Evolutionary conservation across 1,140 invertebrate species (phyloP).

Genomic region (Hylyphantes graminicola): DNA sequence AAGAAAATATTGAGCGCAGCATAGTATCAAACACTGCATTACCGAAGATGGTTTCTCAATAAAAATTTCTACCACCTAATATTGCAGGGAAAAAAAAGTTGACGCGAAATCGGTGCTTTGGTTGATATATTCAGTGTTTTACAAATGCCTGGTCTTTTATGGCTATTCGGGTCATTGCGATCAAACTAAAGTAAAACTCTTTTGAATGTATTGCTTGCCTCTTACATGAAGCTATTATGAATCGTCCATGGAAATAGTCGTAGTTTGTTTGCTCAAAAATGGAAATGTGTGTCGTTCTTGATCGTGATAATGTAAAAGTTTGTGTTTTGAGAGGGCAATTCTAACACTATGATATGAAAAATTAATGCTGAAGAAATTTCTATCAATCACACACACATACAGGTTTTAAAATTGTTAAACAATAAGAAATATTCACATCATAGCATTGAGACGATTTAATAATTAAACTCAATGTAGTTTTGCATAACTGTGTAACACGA

Average conservation of each 20-base stretch:
- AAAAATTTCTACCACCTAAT: too few relatives aligned
- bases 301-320: conserved; percentile 11
- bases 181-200: conserved; percentile 23
- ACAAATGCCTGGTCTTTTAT: conserved; percentile 10
- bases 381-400: too few relatives aligned
- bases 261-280: conserved; percentile 13
- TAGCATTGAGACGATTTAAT: too few relatives aligned
- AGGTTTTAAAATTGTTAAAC: too few relatives aligned
- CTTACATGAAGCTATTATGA: conserved; percentile 9
- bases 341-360: neutral
- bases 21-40: too few relatives aligned
- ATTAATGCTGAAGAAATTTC: too few relatives aligned
- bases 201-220: neutral
- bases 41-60: too few relatives aligned
- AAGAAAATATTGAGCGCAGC: too few relatives aligned
- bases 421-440: too few relatives aligned
- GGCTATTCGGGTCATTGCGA: conserved; percentile 23
- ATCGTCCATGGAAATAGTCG: neutral
- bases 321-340: neutral
- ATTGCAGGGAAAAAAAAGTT: neutral
- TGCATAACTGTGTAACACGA: too few relatives aligned
- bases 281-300: conserved; percentile 6
- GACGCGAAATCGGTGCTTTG: conserved; percentile 29
- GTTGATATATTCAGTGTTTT: conserved; percentile 26
- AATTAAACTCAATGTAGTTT: too few relatives aligned